These are phyloP conservation scores for Hassar affinis DNA, from an alignment of 2,113 vertebrate species.

Conservation along the genomic window DNA sequence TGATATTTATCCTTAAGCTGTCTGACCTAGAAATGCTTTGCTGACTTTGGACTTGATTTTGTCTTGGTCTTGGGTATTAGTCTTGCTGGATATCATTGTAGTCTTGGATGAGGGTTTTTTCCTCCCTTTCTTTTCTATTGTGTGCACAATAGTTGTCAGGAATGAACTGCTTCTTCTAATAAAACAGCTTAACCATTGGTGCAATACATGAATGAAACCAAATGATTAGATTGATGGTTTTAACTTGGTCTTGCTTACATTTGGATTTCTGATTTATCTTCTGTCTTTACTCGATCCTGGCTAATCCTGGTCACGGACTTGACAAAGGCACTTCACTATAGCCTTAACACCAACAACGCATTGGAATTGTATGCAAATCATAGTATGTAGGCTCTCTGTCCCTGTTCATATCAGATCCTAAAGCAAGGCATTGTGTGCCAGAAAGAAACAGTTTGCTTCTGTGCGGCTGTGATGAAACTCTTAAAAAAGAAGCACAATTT, in stretches of 20 bases:
- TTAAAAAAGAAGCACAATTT: slow-evolving; percentile 61
- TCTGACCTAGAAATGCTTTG: background rate
- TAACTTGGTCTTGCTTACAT: background rate
- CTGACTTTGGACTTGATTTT: background rate
- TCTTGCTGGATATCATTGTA: background rate
- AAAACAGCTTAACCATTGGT: background rate
- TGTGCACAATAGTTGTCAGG: background rate
- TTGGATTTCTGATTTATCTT: background rate
- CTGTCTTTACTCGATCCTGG: background rate
- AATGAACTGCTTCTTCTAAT: background rate
- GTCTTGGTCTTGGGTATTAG: background rate
- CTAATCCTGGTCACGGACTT: background rate
- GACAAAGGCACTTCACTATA: background rate
- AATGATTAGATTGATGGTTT: background rate
- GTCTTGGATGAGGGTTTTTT: background rate
- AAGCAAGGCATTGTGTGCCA: slow-evolving; percentile 54
- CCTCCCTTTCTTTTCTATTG: background rate
- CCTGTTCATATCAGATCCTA: slow-evolving; percentile 61
- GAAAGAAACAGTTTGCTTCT: slow-evolving; percentile 77
- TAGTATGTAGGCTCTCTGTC: background rate
- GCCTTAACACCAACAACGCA: too few species aligned
- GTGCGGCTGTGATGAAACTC: slow-evolving; percentile 68
- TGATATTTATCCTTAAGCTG: background rate
- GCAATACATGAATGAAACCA: background rate
- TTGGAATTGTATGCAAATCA: too few species aligned